Percentiles rank a stretch among this genome's conserved stretches.
phyloP scores from a whole-genome alignment of 2,888 invertebrate genomes.

The Acanthosepion esculentum region DNA sequence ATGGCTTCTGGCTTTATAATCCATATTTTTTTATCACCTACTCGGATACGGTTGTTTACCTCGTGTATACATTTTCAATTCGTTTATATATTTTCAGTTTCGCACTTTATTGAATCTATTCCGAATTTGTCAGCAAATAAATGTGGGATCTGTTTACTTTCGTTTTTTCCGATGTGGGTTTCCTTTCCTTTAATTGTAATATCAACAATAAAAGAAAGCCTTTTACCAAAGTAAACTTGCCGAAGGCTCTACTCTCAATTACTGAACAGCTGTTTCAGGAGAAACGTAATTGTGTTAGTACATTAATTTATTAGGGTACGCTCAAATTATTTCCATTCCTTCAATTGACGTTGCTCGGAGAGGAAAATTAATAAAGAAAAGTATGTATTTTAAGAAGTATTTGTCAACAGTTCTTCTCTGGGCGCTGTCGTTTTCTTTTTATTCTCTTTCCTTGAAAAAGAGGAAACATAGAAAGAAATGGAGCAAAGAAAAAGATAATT shows the following conservation, averaged over 20 bases:
- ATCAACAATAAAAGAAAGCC: neutral
- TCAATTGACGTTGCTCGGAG: neutral
- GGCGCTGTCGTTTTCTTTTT: neutral
- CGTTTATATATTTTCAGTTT: neutral
- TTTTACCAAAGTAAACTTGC: neutral
- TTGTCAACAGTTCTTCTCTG: neutral
- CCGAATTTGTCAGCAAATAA: neutral
- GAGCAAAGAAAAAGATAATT: no score
- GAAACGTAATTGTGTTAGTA: neutral
- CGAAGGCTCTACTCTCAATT: neutral
- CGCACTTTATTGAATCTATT: neutral
- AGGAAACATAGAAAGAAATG: no score
- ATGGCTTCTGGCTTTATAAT: neutral
- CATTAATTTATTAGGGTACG: neutral
- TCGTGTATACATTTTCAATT: neutral
- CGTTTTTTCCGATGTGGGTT: neutral
- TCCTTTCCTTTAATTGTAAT: neutral
- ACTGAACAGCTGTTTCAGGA: constrained; percentile 20
- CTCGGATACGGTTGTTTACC: neutral
- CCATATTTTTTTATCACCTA: no score
- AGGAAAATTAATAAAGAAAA: neutral
- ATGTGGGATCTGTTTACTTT: neutral
- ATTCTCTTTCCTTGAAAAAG: neutral
- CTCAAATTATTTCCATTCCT: neutral
- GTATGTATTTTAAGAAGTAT: neutral